phyloP scores from a whole-genome alignment of 2,113 vertebrate genomes.

The Pteropus alecto region DNA sequence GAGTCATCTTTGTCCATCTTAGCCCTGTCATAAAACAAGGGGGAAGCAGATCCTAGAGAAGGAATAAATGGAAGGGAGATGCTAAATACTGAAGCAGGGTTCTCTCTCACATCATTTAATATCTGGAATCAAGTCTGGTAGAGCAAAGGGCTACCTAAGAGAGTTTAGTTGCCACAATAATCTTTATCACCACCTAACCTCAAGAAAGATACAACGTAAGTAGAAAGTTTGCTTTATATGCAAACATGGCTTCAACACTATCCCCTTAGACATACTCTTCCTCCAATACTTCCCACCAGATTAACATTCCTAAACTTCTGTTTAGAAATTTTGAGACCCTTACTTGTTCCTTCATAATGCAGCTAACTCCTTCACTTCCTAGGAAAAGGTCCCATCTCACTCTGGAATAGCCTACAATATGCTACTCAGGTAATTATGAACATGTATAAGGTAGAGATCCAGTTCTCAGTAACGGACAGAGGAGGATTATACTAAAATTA shows the following conservation, averaged over 20 bases:
- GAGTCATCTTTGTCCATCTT: background rate
- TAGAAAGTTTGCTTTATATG: background rate
- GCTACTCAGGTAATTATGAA: background rate
- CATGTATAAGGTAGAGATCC: background rate
- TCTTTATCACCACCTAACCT: background rate
- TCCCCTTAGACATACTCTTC: background rate
- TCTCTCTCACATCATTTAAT: background rate
- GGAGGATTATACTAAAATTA: background rate
- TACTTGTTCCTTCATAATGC: background rate
- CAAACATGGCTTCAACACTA: background rate
- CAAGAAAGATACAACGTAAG: background rate
- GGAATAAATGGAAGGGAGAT: background rate
- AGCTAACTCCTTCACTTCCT: background rate
- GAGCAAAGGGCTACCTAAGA: background rate
- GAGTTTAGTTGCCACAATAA: background rate
- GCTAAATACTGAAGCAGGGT: background rate
- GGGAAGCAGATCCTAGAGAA: background rate
- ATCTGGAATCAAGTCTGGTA: background rate
- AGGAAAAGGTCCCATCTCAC: background rate
- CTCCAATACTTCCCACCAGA: background rate
- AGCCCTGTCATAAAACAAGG: background rate
- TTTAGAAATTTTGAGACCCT: background rate
- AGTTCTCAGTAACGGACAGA: background rate
- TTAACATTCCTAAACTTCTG: background rate
- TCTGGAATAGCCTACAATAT: background rate